Conservation (phyloP, 2,888 invertebrate genomes). For the Tipula vernalis region DNA sequence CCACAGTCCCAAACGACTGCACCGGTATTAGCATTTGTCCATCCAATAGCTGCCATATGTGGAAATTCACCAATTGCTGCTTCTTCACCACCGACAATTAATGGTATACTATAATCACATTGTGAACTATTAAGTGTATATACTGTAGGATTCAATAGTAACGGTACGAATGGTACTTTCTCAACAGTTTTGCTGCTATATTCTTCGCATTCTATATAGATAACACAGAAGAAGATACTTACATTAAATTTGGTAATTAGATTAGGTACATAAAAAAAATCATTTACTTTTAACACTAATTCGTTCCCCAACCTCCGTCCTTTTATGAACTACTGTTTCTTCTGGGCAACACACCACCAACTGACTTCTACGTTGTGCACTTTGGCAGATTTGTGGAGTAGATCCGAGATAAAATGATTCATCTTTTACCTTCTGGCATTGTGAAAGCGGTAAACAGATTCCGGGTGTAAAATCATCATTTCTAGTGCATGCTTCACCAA, state of each 20-base stretch:
- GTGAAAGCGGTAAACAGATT: not conserved
- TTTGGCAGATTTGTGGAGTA: not conserved
- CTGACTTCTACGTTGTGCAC: not conserved
- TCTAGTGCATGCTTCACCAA: not conserved
- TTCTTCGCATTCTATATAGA: slow-evolving; percentile 13
- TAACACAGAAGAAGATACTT: not conserved
- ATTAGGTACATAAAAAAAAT: not conserved
- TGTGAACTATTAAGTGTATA: not conserved
- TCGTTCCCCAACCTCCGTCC: not conserved
- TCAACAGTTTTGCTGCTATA: slow-evolving; percentile 11
- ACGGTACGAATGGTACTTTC: not conserved
- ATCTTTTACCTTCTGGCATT: not conserved
- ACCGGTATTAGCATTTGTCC: slow-evolving; percentile 21
- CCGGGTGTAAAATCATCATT: not conserved
- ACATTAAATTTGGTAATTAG: not conserved
- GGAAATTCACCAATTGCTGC: slow-evolving; percentile 26
- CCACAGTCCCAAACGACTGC: slow-evolving; percentile 30
- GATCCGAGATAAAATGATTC: not conserved
- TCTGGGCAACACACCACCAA: not conserved
- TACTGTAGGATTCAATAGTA: not conserved
- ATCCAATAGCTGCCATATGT: slow-evolving; percentile 28
- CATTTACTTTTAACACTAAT: not conserved
- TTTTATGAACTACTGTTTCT: not conserved
- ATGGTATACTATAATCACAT: slow-evolving; percentile 12
- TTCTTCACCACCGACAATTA: slow-evolving; percentile 27